Evolutionary conservation across 2,113 vertebrate species (phyloP).

Genomic region (Egretta garzetta): DNA sequence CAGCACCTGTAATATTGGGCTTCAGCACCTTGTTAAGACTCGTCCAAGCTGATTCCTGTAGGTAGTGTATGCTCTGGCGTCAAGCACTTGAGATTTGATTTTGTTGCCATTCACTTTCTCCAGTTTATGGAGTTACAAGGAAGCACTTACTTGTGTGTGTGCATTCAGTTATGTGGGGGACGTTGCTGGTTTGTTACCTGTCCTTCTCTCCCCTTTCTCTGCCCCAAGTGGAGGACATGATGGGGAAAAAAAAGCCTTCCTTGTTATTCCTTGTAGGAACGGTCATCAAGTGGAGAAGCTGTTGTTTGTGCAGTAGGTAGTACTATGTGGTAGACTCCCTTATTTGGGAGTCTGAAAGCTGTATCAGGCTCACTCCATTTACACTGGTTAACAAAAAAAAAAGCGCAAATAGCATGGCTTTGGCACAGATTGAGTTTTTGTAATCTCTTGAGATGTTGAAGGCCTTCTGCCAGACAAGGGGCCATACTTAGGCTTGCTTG

Average conservation of each 20-base stretch:
- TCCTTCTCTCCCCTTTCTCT: not conserved
- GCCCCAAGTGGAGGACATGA: not conserved
- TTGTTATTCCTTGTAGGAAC: not conserved
- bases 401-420: not conserved
- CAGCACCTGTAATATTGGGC: not conserved
- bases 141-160: not conserved
- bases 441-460: not conserved
- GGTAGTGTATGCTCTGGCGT: not conserved
- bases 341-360: not conserved
- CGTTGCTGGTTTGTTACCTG: not conserved
- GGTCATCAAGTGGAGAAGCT: not conserved
- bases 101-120: not conserved
- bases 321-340: not conserved
- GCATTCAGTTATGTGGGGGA: not conserved
- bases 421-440: not conserved
- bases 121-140: not conserved
- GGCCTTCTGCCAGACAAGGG: not conserved
- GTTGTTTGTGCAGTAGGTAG: not conserved
- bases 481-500: not conserved
- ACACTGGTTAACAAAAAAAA: not conserved
- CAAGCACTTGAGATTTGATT: not conserved
- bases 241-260: not conserved
- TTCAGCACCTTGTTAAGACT: not conserved
- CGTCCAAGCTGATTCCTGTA: not conserved
- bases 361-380: not conserved